Percentiles rank a stretch among this genome's conserved stretches.
Conservation (phyloP, 2,888 invertebrate genomes). For the Bellardia pandia region DNA sequence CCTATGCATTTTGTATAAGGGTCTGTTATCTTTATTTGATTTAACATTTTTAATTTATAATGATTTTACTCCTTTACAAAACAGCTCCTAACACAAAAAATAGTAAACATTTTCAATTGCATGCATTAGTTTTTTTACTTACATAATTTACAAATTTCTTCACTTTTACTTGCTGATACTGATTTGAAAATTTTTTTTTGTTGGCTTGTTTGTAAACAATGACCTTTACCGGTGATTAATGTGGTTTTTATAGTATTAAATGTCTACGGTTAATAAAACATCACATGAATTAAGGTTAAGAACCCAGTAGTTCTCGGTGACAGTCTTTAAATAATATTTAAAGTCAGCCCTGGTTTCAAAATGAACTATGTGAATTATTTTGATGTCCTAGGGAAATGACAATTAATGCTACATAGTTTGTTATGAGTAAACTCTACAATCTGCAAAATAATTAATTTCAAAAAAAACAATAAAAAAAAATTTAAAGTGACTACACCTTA, state of each 20-base stretch:
- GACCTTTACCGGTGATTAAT: constrained; percentile 68
- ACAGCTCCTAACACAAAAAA: constrained; percentile 7
- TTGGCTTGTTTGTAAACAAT: constrained; percentile 33
- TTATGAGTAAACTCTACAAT: no score
- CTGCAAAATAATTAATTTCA: no score
- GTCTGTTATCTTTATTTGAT: no score
- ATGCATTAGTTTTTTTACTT: constrained; percentile 17
- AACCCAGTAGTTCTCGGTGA: no score
- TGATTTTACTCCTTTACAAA: neutral
- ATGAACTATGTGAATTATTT: no score
- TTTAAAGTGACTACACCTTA: neutral
- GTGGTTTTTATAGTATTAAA: constrained; percentile 54
- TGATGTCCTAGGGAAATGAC: no score
- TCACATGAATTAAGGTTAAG: constrained; percentile 1
- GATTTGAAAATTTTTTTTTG: neutral
- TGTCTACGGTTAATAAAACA: constrained; percentile 54
- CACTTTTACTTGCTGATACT: constrained; percentile 25
- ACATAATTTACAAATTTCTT: constrained; percentile 18
- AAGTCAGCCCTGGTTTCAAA: neutral
- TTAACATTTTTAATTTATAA: no score
- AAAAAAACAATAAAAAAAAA: neutral
- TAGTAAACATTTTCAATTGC: constrained; percentile 38
- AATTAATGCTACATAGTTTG: no score
- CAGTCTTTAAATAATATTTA: no score
- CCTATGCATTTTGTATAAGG: no score